Evolutionary conservation across 2,797 vertebrate species (phyloP).

Genomic region (Schizopygopsis malacanthus): DNA sequence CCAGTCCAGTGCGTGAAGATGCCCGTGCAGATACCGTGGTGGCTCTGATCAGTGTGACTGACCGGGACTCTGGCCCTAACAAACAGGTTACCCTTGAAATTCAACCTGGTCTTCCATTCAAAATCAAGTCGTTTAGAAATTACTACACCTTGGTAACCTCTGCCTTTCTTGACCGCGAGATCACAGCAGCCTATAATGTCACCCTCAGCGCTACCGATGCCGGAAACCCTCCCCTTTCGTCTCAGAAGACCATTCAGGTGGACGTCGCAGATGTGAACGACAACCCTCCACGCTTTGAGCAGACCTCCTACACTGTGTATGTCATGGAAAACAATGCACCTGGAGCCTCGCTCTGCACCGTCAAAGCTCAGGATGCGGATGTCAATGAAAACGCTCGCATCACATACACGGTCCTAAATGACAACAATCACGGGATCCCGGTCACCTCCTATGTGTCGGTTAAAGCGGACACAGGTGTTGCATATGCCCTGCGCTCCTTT

Average conservation of each 20-base stretch:
- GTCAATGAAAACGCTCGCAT: conserved; percentile 91
- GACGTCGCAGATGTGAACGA: conserved; percentile 95
- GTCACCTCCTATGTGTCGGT: conserved; percentile 92
- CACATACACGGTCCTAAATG: conserved; percentile 90
- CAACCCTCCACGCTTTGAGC: conserved; percentile 91
- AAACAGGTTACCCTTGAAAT: conserved; percentile 90
- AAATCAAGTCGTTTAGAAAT: conserved; percentile 95
- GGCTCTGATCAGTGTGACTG: conserved; percentile 93
- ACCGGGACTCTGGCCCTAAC: conserved; percentile 92
- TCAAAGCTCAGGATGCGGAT: conserved; percentile 92
- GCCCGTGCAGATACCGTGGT: conserved; percentile 91
- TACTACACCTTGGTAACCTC: conserved; percentile 95
- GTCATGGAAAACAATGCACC: conserved; percentile 92
- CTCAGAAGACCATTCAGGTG: conserved; percentile 89
- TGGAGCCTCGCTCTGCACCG: conserved; percentile 87
- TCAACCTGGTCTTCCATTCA: conserved; percentile 88
- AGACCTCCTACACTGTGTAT: conserved; percentile 91
- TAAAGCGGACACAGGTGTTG: conserved; percentile 88
- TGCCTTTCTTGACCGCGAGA: conserved; percentile 92
- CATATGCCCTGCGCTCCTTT: conserved; percentile 92
- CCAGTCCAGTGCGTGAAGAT: conserved; percentile 92
- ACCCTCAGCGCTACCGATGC: conserved; percentile 92
- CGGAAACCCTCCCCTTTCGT: conserved; percentile 90
- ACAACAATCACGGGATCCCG: conserved; percentile 93
- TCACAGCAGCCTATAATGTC: conserved; percentile 91